Evolutionary conservation across 30 jellyfish, hydroid and myxozoan species (phyloP).

Genomic region (Turritopsis rubra): DNA sequence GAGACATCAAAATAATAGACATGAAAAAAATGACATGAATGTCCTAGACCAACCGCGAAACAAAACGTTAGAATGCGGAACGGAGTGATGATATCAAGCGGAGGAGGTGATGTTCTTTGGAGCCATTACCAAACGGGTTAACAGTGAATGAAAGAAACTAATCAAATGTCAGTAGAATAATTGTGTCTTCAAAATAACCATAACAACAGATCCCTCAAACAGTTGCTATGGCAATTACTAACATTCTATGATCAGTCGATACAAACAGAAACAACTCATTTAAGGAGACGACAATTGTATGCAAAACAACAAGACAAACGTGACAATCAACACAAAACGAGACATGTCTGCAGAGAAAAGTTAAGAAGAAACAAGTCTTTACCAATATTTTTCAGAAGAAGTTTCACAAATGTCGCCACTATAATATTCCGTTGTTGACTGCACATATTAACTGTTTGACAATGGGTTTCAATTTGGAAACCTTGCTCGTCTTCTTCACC

Average conservation of each 20-base stretch:
- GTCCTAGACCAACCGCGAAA: background rate
- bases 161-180: no score
- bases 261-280: no score
- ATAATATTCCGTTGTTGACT: slow-evolving; percentile 48
- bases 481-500: slow-evolving; percentile 8
- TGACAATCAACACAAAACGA: background rate
- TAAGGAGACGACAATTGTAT: no score
- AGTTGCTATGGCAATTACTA: no score
- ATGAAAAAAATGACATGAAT: background rate
- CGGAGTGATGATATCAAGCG: background rate
- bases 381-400: slow-evolving; percentile 66
- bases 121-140: no score
- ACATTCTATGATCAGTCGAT: no score
- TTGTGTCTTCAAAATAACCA: no score
- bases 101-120: no score
- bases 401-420: slow-evolving; percentile 60
- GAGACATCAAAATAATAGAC: background rate
- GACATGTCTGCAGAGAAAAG: no score
- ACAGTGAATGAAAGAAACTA: no score
- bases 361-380: background rate
- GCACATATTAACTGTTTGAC: slow-evolving; percentile 26
- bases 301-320: no score
- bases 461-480: slow-evolving; percentile 33
- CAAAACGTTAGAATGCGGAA: background rate
- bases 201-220: no score